Conservation (phyloP, 2,113 vertebrate species). For the Arothron firmamentum region DNA sequence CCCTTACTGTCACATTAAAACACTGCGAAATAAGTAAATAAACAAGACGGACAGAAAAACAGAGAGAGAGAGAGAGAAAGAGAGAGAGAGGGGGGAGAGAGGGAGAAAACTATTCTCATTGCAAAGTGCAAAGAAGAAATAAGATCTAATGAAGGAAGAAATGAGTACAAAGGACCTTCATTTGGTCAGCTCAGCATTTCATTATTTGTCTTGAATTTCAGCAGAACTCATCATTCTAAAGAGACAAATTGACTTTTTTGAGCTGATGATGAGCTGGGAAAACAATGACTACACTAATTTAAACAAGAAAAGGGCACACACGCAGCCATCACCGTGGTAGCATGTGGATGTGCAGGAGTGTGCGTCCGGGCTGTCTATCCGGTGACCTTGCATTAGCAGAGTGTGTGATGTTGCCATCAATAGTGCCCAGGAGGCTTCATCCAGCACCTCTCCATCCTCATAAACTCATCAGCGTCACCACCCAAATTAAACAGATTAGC, state of each 20-base stretch:
- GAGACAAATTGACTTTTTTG: conserved; percentile 16
- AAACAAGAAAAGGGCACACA: conserved; percentile 10
- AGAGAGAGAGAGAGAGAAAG: neutral
- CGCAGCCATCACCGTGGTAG: conserved; percentile 38
- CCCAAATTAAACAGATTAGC: conserved; percentile 69
- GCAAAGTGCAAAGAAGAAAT: conserved; percentile 21
- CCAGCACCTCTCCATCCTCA: conserved; percentile 66
- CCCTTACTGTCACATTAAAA: conserved; percentile 45
- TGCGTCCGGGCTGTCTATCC: conserved; percentile 59
- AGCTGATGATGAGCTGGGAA: conserved; percentile 10
- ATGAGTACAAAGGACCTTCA: conserved; percentile 5
- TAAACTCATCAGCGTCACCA: conserved; percentile 62
- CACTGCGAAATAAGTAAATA: conserved; percentile 36
- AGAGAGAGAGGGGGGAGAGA: conserved; percentile 7
- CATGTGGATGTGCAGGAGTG: conserved; percentile 55
- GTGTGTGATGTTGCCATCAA: conserved; percentile 54
- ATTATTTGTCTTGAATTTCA: conserved; percentile 18
- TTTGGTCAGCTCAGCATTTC: conserved; percentile 19
- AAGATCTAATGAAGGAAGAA: conserved; percentile 35
- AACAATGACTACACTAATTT: conserved; percentile 20
- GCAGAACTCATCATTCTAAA: conserved; percentile 16
- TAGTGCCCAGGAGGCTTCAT: conserved; percentile 50
- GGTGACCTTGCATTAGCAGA: conserved; percentile 47
- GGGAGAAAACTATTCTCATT: neutral
- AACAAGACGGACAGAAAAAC: conserved; percentile 21